phyloP scores from a whole-genome alignment of 2,888 invertebrate genomes.

The Spatulosminthurus flaviceps region DNA sequence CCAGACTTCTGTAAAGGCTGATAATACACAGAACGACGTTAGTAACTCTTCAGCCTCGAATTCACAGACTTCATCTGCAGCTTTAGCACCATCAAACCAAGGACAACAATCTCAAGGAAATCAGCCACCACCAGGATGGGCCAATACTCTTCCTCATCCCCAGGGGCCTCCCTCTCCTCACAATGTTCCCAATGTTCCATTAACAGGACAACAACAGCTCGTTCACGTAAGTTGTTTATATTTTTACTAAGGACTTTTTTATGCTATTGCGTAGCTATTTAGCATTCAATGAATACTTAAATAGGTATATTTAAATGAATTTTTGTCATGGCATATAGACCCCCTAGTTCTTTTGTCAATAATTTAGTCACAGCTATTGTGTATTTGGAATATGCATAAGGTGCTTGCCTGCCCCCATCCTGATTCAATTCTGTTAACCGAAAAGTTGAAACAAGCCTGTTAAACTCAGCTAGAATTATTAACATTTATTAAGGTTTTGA shows the following conservation, averaged over 20 bases:
- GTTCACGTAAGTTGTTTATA: slow-evolving; percentile 30
- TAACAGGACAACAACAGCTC: slow-evolving; percentile 52
- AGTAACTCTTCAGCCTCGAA: slow-evolving; percentile 52
- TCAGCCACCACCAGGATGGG: slow-evolving; percentile 57
- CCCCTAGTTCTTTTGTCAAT: too few species aligned
- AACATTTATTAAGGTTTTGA: too few species aligned
- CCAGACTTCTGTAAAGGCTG: slow-evolving; percentile 55
- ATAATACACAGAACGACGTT: slow-evolving; percentile 53
- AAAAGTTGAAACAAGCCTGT: too few species aligned
- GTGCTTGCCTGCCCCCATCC: too few species aligned
- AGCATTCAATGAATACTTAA: too few species aligned
- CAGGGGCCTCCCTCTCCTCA: slow-evolving; percentile 54
- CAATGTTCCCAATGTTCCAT: slow-evolving; percentile 55
- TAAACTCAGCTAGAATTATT: too few species aligned
- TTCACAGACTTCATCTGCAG: slow-evolving; percentile 47
- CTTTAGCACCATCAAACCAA: slow-evolving; percentile 49
- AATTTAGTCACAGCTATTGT: too few species aligned
- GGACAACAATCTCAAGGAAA: slow-evolving; percentile 51
- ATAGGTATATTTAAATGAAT: too few species aligned
- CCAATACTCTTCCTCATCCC: slow-evolving; percentile 56
- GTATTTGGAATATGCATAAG: too few species aligned
- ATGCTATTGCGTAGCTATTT: too few species aligned
- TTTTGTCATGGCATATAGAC: too few species aligned
- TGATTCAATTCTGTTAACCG: too few species aligned
- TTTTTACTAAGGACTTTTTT: neutral